phyloP scores from a whole-genome alignment of 2,113 vertebrate species.

The Neodon shergylaensis region DNA sequence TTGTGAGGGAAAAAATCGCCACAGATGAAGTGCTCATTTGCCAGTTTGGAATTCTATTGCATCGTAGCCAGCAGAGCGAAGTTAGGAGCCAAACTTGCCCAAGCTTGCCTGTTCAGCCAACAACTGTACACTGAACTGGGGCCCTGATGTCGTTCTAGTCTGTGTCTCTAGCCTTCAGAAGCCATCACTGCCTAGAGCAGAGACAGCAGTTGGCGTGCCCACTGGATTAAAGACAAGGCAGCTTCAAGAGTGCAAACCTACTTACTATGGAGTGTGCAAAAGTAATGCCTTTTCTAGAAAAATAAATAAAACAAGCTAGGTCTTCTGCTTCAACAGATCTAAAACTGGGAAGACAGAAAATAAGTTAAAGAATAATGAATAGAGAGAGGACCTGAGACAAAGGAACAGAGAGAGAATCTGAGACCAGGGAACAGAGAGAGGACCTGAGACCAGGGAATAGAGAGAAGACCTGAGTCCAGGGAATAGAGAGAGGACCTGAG shows the following conservation, averaged over 20 bases:
- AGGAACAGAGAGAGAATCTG: constrained; percentile 46
- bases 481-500: constrained; percentile 64
- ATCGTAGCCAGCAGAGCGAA: constrained; percentile 55
- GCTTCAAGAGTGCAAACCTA: constrained; percentile 64
- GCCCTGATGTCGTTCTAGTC: constrained; percentile 56
- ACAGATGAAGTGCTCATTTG: constrained; percentile 67
- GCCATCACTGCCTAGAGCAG: constrained; percentile 21
- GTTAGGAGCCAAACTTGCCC: constrained; percentile 60
- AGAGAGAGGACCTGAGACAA: constrained; percentile 53
- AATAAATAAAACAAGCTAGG: background rate
- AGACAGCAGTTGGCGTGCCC: background rate
- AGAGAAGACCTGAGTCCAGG: constrained; percentile 61
- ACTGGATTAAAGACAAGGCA: constrained; percentile 18
- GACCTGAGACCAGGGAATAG: constrained; percentile 59
- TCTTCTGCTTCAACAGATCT: constrained; percentile 57
- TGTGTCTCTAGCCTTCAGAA: constrained; percentile 69
- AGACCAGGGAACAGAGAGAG: constrained; percentile 54
- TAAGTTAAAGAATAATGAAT: constrained; percentile 66
- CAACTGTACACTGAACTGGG: constrained; percentile 29
- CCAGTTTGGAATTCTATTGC: constrained; percentile 66
- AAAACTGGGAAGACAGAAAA: constrained; percentile 67
- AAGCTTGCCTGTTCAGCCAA: constrained; percentile 59
- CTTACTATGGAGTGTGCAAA: constrained; percentile 71
- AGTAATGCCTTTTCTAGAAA: constrained; percentile 46
- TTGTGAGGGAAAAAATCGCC: constrained; percentile 60